phyloP scores from a whole-genome alignment of 2,113 vertebrate genomes.

The Cynocephalus volans region DNA sequence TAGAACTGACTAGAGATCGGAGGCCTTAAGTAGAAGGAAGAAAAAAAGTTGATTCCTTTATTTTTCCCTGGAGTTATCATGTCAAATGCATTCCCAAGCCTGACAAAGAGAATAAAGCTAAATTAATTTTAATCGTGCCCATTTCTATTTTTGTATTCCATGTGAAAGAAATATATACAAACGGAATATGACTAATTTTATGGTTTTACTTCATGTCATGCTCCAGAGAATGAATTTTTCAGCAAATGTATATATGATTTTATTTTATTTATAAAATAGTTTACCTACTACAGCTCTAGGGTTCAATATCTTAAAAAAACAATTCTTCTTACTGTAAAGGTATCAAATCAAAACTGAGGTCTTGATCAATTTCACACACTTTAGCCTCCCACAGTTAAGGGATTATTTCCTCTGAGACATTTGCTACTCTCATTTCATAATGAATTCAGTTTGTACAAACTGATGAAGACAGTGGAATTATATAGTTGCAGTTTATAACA shows the following conservation, averaged over 20 bases:
- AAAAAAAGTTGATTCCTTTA: background rate
- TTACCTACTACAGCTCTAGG: background rate
- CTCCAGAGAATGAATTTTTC: constrained; percentile 59
- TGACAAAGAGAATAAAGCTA: constrained; percentile 45
- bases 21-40: background rate
- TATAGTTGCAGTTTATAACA: constrained; percentile 58
- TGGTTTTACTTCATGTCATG: constrained; percentile 52
- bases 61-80: background rate
- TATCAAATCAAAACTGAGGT: constrained; percentile 64
- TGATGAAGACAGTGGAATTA: constrained; percentile 67
- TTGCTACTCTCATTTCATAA: constrained; percentile 50
- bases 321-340: constrained; percentile 51
- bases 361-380: constrained; percentile 66
- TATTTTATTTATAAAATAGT: constrained; percentile 47
- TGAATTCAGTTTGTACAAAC: constrained; percentile 47
- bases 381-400: constrained; percentile 66
- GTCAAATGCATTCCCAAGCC: background rate
- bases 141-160: constrained; percentile 24
- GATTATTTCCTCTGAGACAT: constrained; percentile 75
- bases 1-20: background rate
- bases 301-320: background rate
- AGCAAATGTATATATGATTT: constrained; percentile 13
- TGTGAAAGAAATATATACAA: constrained; percentile 57
- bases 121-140: constrained; percentile 67
- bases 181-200: constrained; percentile 62